Evolutionary conservation across 2,113 vertebrate genomes (phyloP).

Genomic region (Aythya baeri): DNA sequence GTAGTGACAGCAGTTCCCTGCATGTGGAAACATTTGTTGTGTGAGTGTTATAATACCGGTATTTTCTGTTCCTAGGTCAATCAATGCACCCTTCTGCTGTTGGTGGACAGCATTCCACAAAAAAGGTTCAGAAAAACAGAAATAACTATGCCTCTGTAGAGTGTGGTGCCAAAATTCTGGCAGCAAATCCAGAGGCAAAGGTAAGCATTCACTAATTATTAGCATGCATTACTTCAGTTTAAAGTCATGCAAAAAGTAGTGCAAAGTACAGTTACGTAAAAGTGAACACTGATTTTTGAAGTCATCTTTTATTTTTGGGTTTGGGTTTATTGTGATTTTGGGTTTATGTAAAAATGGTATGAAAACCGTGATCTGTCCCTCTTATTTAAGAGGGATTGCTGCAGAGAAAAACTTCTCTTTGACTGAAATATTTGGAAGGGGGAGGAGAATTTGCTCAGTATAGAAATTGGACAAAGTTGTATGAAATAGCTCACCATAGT

Average conservation of each 20-base stretch:
- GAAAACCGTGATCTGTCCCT: background rate
- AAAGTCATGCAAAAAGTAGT: background rate
- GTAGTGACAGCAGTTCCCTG: background rate
- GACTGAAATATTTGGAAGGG: background rate
- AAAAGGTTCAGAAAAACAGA: slow-evolving; percentile 97
- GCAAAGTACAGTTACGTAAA: background rate
- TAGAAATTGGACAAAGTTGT: background rate
- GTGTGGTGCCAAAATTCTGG: slow-evolving; percentile 97
- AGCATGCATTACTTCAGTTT: background rate
- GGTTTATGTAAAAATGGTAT: background rate
- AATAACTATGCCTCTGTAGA: slow-evolving; percentile 99
- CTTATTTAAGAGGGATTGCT: background rate
- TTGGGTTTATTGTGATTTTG: background rate
- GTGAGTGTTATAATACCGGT: background rate
- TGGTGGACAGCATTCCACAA: slow-evolving; percentile 85
- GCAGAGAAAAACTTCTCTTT: background rate
- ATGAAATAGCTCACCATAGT: background rate
- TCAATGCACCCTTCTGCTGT: slow-evolving; percentile 89
- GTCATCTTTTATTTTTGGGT: background rate
- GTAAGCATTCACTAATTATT: slow-evolving; percentile 71
- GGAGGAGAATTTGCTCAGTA: background rate
- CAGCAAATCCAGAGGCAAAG: slow-evolving; percentile 97
- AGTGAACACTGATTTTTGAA: background rate
- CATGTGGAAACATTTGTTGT: background rate
- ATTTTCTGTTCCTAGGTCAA: slow-evolving; percentile 84